A percentile compares a stretch with the other conserved stretches of the same genome.
These are phyloP conservation scores for Ormyrus thymus DNA, from an alignment of 2,888 invertebrate species.

Conservation along the genomic window DNA sequence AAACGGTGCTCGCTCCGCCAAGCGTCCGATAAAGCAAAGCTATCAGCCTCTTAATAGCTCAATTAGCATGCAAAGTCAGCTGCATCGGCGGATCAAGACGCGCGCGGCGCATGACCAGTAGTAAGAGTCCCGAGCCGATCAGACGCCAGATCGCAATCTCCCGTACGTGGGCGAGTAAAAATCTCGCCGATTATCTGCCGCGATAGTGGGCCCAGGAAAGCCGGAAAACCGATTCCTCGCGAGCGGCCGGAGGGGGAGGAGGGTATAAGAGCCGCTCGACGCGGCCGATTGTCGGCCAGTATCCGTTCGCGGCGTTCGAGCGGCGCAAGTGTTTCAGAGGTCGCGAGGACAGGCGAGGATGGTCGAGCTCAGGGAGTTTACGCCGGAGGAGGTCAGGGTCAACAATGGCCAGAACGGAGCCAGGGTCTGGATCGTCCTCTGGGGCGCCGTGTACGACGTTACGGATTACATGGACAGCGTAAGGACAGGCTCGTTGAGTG, in stretches of 20 bases:
- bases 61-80: too few relatives aligned
- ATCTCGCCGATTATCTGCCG: background rate
- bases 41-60: too few relatives aligned
- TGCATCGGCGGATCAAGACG: background rate
- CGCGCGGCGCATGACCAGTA: background rate
- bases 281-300: background rate
- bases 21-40: too few relatives aligned
- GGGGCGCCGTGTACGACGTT: constrained; percentile 82
- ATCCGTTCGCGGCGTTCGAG: background rate
- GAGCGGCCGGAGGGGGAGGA: background rate
- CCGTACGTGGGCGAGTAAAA: background rate
- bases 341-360: background rate
- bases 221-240: constrained; percentile 6
- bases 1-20: too few relatives aligned
- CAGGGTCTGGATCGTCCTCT: constrained; percentile 81
- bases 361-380: constrained; percentile 60
- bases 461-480: constrained; percentile 80
- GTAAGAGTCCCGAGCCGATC: background rate
- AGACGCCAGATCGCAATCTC: background rate
- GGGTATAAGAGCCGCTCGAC: background rate
- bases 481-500: constrained; percentile 42
- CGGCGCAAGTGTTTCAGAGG: too few relatives aligned
- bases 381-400: constrained; percentile 78
- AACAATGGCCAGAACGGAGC: constrained; percentile 78
- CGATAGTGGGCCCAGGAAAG: background rate